Evolutionary conservation across 2,888 invertebrate species (phyloP).

Genomic region (Cheilosia grossa): DNA sequence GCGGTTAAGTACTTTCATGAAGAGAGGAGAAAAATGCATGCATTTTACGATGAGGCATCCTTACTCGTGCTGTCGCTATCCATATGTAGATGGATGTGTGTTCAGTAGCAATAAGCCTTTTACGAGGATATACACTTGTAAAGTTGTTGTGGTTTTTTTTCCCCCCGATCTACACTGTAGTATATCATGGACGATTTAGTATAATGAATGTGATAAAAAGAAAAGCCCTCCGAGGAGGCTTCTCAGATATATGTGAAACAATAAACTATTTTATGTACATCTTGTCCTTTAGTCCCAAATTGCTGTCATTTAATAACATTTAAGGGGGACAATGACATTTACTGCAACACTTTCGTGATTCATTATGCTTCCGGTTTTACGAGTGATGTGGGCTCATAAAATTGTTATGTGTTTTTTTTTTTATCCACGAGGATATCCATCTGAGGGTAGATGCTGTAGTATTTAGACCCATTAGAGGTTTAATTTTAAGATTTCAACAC

Average conservation of each 20-base stretch:
- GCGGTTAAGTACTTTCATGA: slow-evolving; percentile 64
- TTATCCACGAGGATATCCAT: neutral
- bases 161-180: slow-evolving; percentile 3
- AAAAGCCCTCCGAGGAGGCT: slow-evolving; percentile 1
- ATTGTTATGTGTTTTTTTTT: slow-evolving; percentile 44
- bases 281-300: slow-evolving; percentile 66
- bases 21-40: slow-evolving; percentile 5
- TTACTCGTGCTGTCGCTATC: slow-evolving; percentile 8
- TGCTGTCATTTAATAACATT: slow-evolving; percentile 73
- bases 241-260: slow-evolving; percentile 57
- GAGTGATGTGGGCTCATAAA: slow-evolving; percentile 68
- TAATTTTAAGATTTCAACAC: slow-evolving; percentile 47
- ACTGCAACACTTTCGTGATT: slow-evolving; percentile 68
- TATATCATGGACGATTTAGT: slow-evolving; percentile 63
- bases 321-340: slow-evolving; percentile 71
- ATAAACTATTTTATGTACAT: slow-evolving; percentile 68
- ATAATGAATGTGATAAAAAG: slow-evolving; percentile 64
- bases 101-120: slow-evolving; percentile 43
- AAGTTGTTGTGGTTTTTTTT: slow-evolving; percentile 2
- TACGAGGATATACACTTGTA: slow-evolving; percentile 53
- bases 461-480: slow-evolving; percentile 12
- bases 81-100: slow-evolving; percentile 15
- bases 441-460: neutral
- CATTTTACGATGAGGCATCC: slow-evolving; percentile 51
- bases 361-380: slow-evolving; percentile 65